Evolutionary conservation across 2,797 vertebrate species (phyloP), one percentile per base, ranked within the genome.

Genomic region (Semotilus atromaculatus): DNA sequence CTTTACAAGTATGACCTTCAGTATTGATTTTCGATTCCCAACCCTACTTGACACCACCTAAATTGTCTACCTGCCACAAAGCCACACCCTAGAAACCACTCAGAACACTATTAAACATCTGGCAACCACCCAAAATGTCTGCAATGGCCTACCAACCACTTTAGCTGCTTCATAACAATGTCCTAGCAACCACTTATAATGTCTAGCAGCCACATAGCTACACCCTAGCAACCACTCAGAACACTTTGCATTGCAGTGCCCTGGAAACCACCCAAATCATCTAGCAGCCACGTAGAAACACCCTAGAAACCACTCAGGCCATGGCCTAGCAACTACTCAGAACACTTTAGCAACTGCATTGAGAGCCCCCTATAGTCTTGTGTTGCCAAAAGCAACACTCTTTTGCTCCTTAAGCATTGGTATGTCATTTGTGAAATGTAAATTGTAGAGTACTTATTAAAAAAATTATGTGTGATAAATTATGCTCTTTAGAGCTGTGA

Each of bases 401-500:
- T 34, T 73, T 36, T n/a, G 40, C 26, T 62, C 38, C 29, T 62
- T 26, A 23, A 60, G 55, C 81, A 40, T 6, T 67, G 7, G 23
- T 64, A 74, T 75, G 75, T 76, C 34, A 48, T 82, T 23, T 0
- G 4, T n/a, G 40, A 68, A 18, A 71, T 79, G 38, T 21, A 62
- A 84, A 71, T 62, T 45, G 21, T 13, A 60, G 51, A 10, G 66
- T 19, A 23, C 6, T 34, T 48, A 53, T 80, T 72, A 29, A 45
- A 71, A 80, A 71, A 31, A 72, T 38, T 6, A 36, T 1, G 1
- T 36, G 67, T 85, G 55, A 80, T 80, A 23, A 85, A 72, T 79
- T 9, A 60, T 79, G 40, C 76, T 72, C 67, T 73, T 85, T 40
- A 71, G 76, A 26, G 26, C 55, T 36, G 36, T 70, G 83, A 72